phyloP scores from a whole-genome alignment of 2,888 invertebrate genomes.

The Trypoxylon attenuatum region DNA sequence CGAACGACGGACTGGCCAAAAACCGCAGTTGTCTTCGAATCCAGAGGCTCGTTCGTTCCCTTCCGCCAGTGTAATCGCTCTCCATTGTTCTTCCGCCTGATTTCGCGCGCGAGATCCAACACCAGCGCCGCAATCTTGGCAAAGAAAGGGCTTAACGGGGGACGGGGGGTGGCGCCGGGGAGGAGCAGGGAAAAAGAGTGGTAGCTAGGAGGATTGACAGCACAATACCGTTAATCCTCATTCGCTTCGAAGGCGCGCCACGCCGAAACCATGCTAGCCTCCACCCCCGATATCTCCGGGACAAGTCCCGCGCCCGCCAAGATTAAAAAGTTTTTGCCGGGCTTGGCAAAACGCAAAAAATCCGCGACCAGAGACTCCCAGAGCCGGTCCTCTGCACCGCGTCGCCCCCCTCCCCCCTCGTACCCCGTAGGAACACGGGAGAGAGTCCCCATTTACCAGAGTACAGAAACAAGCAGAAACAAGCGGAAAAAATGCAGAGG shows the following conservation, averaged over 20 bases:
- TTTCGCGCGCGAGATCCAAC: slow-evolving; percentile 48
- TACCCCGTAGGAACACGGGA: too few relatives aligned
- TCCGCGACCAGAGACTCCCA: slow-evolving; percentile 13
- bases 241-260: slow-evolving; percentile 51
- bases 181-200: slow-evolving; percentile 12
- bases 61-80: slow-evolving; percentile 47
- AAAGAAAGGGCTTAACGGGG: slow-evolving; percentile 30
- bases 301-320: slow-evolving; percentile 37
- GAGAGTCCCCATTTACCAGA: too few relatives aligned
- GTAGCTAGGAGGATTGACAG: slow-evolving; percentile 46
- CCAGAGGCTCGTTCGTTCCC: slow-evolving; percentile 34
- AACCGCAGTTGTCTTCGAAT: slow-evolving; percentile 38
- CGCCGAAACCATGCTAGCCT: slow-evolving; percentile 31
- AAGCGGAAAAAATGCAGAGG: slow-evolving; percentile 13
- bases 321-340: slow-evolving; percentile 67
- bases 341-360: slow-evolving; percentile 50
- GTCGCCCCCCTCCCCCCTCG: too few relatives aligned
- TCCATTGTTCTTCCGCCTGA: slow-evolving; percentile 55
- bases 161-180: slow-evolving; percentile 31
- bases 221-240: slow-evolving; percentile 60
- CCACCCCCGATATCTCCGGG: slow-evolving; percentile 9
- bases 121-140: slow-evolving; percentile 42
- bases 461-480: too few relatives aligned
- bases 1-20: slow-evolving; percentile 18
- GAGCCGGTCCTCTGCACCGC: slow-evolving; percentile 3